Conservation (phyloP, 2,113 vertebrate genomes). For the Labeo catla region DNA sequence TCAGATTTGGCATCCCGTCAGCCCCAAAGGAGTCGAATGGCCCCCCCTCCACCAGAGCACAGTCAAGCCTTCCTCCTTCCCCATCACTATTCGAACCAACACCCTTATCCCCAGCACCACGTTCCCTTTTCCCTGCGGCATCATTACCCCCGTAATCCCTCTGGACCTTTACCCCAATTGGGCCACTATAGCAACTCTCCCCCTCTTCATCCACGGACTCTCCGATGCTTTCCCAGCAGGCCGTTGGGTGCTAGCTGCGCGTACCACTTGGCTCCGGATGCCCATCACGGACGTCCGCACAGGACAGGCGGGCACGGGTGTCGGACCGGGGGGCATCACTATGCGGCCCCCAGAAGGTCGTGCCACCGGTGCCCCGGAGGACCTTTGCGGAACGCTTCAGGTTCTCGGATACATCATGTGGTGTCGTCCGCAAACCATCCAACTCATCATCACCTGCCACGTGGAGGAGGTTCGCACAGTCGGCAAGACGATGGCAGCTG, state of each 20-base stretch:
- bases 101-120: conserved; percentile 78
- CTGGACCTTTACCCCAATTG: conserved; percentile 74
- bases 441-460: conserved; percentile 49
- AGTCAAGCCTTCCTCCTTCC: conserved; percentile 86
- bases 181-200: conserved; percentile 81
- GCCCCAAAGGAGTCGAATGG: conserved; percentile 69
- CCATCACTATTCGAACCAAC: conserved; percentile 82
- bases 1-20: conserved; percentile 67
- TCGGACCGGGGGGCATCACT: conserved; percentile 56
- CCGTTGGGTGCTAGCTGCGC: conserved; percentile 69
- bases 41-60: conserved; percentile 71
- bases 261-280: conserved; percentile 71
- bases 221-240: conserved; percentile 81
- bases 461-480: conserved; percentile 55
- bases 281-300: conserved; percentile 69
- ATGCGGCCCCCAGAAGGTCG: conserved; percentile 64
- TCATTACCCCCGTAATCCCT: conserved; percentile 74
- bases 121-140: conserved; percentile 77
- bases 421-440: conserved; percentile 61
- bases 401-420: conserved; percentile 72
- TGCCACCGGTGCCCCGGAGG: conserved; percentile 73
- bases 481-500: conserved; percentile 86
- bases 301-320: conserved; percentile 65
- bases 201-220: conserved; percentile 75
- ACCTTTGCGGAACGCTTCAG: conserved; percentile 63